These are phyloP conservation scores for Pseudochirops corinnae DNA, from an alignment of 2,797 vertebrate species.

Conservation along the genomic window DNA sequence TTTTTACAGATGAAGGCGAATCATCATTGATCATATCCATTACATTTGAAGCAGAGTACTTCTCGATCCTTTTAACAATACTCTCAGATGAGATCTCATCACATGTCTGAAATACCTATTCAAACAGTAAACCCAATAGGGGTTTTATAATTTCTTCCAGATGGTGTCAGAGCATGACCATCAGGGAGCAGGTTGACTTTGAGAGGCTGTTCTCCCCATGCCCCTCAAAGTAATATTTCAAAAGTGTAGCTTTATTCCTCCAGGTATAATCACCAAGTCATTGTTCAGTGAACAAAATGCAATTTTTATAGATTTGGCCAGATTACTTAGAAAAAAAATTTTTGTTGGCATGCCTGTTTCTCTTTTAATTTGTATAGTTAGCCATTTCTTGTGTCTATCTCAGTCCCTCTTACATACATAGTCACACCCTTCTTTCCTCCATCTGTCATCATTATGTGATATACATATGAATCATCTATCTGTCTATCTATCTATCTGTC, in stretches of 20 bases:
- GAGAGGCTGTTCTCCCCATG: background rate
- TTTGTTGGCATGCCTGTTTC: background rate
- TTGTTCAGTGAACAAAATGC: background rate
- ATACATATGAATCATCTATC: background rate
- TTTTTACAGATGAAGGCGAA: background rate
- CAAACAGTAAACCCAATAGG: background rate
- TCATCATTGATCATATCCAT: background rate
- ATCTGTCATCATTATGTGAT: background rate
- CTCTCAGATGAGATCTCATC: background rate
- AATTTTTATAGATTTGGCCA: background rate
- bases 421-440: background rate
- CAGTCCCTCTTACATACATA: background rate
- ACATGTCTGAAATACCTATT: background rate
- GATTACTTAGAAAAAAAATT: background rate
- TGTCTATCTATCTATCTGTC: background rate
- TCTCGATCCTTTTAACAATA: background rate
- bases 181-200: background rate
- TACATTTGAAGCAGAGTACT: background rate
- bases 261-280: background rate
- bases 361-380: background rate
- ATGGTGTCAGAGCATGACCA: fast-evolving
- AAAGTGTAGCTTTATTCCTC: background rate
- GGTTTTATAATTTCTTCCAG: background rate
- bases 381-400: background rate
- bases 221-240: background rate